A percentile compares a stretch with the other conserved stretches of the same genome.
Evolutionary conservation across 2,888 invertebrate genomes (phyloP).

Genomic region (Poecilobothrus nobilitatus): DNA sequence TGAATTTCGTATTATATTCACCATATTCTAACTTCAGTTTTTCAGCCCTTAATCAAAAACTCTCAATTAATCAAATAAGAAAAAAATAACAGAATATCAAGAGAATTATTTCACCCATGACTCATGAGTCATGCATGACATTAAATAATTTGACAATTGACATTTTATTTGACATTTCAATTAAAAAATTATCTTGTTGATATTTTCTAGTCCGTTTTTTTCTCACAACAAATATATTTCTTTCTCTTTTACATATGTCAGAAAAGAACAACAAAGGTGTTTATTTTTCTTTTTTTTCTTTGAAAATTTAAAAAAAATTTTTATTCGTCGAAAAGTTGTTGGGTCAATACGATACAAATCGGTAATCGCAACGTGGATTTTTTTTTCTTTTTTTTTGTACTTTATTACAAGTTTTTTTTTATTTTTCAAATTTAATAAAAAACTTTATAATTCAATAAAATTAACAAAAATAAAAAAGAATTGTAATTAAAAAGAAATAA

Average conservation of each 20-base stretch:
- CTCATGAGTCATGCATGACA: neutral
- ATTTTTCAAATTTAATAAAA: too few relatives aligned
- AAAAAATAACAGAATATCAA: too few relatives aligned
- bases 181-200: too few relatives aligned
- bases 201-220: too few relatives aligned
- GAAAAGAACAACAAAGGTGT: neutral
- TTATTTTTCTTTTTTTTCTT: neutral
- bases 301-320: neutral
- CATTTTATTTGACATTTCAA: neutral
- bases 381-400: neutral
- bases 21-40: too few relatives aligned
- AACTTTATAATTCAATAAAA: neutral
- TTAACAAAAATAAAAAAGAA: neutral
- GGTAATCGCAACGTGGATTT: slow-evolving; percentile 4
- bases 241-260: neutral
- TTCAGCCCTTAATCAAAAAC: too few relatives aligned
- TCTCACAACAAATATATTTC: neutral
- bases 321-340: slow-evolving; percentile 6
- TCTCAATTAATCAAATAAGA: too few relatives aligned
- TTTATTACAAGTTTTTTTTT: neutral
- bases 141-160: neutral
- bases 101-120: neutral
- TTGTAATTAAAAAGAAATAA: neutral
- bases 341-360: neutral
- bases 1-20: too few relatives aligned